phyloP scores from a whole-genome alignment of 1,140 invertebrate genomes.

The Tachypleus tridentatus region DNA sequence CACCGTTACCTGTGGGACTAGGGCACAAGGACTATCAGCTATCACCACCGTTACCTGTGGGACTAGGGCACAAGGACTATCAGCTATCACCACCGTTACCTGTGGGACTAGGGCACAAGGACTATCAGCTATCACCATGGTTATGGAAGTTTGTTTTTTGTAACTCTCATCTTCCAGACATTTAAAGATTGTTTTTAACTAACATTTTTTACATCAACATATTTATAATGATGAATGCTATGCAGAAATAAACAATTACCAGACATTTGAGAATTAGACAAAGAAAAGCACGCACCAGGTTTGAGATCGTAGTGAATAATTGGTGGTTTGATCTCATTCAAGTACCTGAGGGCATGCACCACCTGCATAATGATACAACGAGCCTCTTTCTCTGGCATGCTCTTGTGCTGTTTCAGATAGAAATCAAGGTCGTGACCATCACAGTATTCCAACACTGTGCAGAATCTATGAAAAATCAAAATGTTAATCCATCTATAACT shows the following conservation, averaged over 20 bases:
- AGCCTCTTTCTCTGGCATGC: constrained; percentile 96
- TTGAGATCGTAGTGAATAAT: constrained; percentile 99
- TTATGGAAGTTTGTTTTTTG: no score
- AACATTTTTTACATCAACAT: neutral
- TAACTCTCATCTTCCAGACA: no score
- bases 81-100: no score
- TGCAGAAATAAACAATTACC: constrained; percentile 1
- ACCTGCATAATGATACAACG: constrained; percentile 95
- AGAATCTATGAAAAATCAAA: constrained; percentile 48
- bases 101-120: no score
- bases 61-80: no score
- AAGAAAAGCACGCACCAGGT: constrained; percentile 50
- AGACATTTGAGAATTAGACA: constrained; percentile 1
- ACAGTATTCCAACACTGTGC: constrained; percentile 99
- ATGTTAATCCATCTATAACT: no score
- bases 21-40: no score
- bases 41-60: no score
- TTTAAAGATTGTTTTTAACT: no score
- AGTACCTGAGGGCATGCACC: constrained; percentile 95
- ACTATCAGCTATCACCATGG: no score
- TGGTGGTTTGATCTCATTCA: constrained; percentile 99
- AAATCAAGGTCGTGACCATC: constrained; percentile 99
- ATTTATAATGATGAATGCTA: neutral
- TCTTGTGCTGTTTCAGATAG: constrained; percentile 98
- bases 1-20: no score